These are phyloP conservation scores for Drosophila equinoxialis DNA, from an alignment of 1,140 invertebrate genomes.

Conservation along the genomic window DNA sequence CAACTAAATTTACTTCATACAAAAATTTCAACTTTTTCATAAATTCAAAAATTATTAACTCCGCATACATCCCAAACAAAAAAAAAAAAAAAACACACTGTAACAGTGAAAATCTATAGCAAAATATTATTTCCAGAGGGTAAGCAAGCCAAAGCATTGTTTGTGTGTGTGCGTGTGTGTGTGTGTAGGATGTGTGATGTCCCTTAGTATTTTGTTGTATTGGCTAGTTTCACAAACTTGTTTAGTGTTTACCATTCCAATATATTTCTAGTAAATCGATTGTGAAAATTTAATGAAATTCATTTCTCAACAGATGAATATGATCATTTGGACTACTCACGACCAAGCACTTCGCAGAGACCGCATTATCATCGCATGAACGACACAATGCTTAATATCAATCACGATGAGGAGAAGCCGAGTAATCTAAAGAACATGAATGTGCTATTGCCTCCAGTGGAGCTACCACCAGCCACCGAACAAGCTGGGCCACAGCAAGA, in stretches of 20 bases:
- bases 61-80: neutral
- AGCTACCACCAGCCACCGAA: conserved; percentile 20
- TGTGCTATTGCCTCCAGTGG: conserved; percentile 60
- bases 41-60: conserved; percentile 19
- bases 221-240: conserved; percentile 29
- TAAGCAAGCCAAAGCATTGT: conserved; percentile 47
- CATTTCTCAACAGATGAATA: conserved; percentile 85
- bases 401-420: conserved; percentile 77
- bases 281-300: conserved; percentile 1
- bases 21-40: conserved; percentile 35
- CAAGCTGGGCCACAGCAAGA: conserved; percentile 62
- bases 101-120: conserved; percentile 79
- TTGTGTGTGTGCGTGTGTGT: conserved; percentile 19
- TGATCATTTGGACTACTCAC: conserved; percentile 93
- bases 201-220: conserved; percentile 17
- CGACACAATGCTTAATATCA: conserved; percentile 75
- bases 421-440: conserved; percentile 79
- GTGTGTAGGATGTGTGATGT: conserved; percentile 26
- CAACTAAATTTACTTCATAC: neutral
- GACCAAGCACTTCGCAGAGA: conserved; percentile 91
- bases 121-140: conserved; percentile 78
- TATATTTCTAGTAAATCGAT: neutral
- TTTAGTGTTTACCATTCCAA: conserved; percentile 25
- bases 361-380: conserved; percentile 90
- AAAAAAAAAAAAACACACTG: neutral